Evolutionary conservation across 2,888 invertebrate genomes (phyloP), one percentile per base, ranked within the genome.

Genomic region (Brachyptera risi): DNA sequence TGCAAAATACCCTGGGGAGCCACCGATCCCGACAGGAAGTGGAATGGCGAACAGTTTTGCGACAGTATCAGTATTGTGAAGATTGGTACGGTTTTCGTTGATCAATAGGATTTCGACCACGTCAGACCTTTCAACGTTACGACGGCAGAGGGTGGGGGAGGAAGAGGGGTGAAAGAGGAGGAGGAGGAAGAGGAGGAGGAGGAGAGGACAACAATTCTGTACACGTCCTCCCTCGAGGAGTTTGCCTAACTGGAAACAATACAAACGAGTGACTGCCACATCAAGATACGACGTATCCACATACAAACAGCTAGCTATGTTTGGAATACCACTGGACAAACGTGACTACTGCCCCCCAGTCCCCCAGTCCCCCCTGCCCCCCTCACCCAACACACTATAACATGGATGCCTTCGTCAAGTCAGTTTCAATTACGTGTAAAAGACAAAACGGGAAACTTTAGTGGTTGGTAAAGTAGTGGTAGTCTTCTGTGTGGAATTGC

Each of bases 71-170:
- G 54, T 17, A 54, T 31, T 35, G 54, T 54, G 23, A 54, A 54
- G 54, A 54, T 54, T 54, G 54, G 54, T n/a, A 37, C 35, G 54
- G 31, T 31, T 35, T n/a, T n/a, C 21, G 35, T 54, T 54, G 54
- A 54, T 54, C 54, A 54, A 54, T 54, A 54, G 54, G 21, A 24
- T 47, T 24, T n/a, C 9, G 47, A 47, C 19, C 42, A 42, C 17
- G 42, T 42, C 42, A 42, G 42, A 19, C 19, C 42, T 42, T 42
- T 42, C 42, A 42, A 19, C 42, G 21, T 42, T 15, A 42, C n/a
- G 17, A 7, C 7, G 42, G 42, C 17, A 21, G 42, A n/a, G n/a
- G n/a, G n/a, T n/a, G n/a, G n/a, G n/a, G n/a, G n/a, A n/a, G n/a
- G n/a, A n/a, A n/a, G n/a, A n/a, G n/a, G n/a, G n/a, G n/a, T n/a